Percentiles rank a stretch among this genome's conserved stretches.
Conservation (phyloP, 2,888 invertebrate genomes). For the Athalia rosae region DNA sequence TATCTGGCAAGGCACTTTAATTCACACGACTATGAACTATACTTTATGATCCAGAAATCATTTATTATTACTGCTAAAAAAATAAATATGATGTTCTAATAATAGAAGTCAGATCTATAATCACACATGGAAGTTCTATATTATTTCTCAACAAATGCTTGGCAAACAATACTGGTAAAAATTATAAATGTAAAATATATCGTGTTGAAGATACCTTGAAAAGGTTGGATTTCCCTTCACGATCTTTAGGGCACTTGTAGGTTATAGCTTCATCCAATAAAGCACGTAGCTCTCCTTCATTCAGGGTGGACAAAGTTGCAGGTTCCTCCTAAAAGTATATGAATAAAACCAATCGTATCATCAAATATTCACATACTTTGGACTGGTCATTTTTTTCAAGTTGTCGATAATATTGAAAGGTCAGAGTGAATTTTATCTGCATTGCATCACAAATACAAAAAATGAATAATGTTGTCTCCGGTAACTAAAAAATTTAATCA, state of each 20-base stretch:
- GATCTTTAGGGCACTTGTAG: conserved; percentile 89
- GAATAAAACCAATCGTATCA: conserved; percentile 1
- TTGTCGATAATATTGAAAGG: not conserved
- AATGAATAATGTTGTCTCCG: conserved; percentile 7
- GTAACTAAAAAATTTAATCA: conserved; percentile 4
- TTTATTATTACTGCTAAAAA: not conserved
- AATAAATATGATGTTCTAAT: not conserved
- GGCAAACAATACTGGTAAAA: not conserved
- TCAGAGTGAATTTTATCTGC: not conserved
- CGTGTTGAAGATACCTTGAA: conserved; percentile 80
- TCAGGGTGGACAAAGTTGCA: conserved; percentile 76
- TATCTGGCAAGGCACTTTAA: not conserved
- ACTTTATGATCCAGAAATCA: not conserved
- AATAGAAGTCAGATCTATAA: not conserved
- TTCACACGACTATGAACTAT: not conserved
- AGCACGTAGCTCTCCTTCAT: conserved; percentile 85
- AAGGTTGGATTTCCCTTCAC: conserved; percentile 88
- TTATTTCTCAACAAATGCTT: not conserved
- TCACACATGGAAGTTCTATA: not conserved
- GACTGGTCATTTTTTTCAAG: not conserved
- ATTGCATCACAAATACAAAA: not conserved
- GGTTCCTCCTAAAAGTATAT: conserved; percentile 69
- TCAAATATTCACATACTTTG: not conserved
- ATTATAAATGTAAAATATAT: conserved; percentile 12
- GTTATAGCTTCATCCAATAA: conserved; percentile 89